Evolutionary conservation across 1,140 invertebrate genomes (phyloP), one percentile per base, ranked within the genome.

Genomic region (Drosophila ironensis): DNA sequence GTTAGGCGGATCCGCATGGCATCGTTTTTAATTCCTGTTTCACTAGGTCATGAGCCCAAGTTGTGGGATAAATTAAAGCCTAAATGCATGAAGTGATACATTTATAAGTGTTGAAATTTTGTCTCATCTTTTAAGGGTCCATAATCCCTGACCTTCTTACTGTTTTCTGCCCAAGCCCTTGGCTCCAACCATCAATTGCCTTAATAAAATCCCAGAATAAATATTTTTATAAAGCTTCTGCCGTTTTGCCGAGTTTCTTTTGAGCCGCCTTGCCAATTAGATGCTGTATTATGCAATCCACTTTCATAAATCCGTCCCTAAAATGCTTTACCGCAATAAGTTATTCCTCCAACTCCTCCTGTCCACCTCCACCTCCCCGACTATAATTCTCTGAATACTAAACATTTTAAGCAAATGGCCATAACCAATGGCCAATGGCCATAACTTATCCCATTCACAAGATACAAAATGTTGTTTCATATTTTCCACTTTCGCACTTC

Each of bases 401-500:
- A 69, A 69, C 64, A 59, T 42, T 69, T 69, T 50, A 59, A 30
- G 61, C 52, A 69, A 69, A 69, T 69, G 66, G 25, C 60, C 64
- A 68, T 68, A 66, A 41, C 60, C 64, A 68, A 68, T 68, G 64
- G 61, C 44, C 66, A 69, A 59, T 57, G 44, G 14, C 52, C 66
- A 59, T 69, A 69, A 69, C 60, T 81, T 75, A 57, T 76, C 54
- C 38, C 38, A 51, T 69, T 51, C 40, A 70, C 6, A 11, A 33
- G 46, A 61, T 47, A 68, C 28, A 53, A 82, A 81, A 72, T 71
- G 51, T 37, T 57, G n/a, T 59, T 70, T 77, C 80, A 86, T 78
- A 86, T 78, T 84, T 84, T 80, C 74, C 80, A 86, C 66, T 74
- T 86, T 84, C 80, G 66, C 80, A 84, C 80, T 86, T 86, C 80